Evolutionary conservation across 2,888 invertebrate species (phyloP), one percentile per base, ranked within the genome.

Genomic region (Pherbina coryleti): DNA sequence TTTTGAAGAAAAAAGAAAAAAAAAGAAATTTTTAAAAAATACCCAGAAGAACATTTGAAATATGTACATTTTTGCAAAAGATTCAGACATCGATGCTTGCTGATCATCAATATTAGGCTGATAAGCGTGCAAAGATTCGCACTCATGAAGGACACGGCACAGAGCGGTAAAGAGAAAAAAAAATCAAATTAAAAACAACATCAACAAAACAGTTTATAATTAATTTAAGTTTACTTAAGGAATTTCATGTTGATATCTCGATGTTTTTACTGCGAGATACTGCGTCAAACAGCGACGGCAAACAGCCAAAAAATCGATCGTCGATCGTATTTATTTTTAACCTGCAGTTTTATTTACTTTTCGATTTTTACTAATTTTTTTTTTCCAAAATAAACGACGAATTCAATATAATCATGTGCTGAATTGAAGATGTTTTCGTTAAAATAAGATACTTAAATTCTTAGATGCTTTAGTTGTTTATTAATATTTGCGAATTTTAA

Each of bases 261-360:
- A 34, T 17, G 14, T 60, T 31, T 28, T 62, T 49, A 19, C 66
- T 22, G 14, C 14, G 34, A 53, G 64, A 19, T 53, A 22, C 55
- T 75, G 34, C 75, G 75, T 75, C 49, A 78, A 75, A 51, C 53
- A 49, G 51, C 44, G 64, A 72, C 72, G 75, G 70, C 74, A 72
- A 57, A 66, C 25, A 44, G 71, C 75, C 49, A 76, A 75, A 70
- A 71, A 78, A 34, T 70, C 37, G 34, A 53, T 25, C 71, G 17
- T 25, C 25, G 57, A 60, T 49, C 19, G 53, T 57, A 14, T 37
- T 60, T 22, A 53, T 28, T 34, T 53, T 19, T 60, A 22, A 55
- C 7, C 4, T 8, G 22, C 34, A 44, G 44, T 62, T 62, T 37
- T 74, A 64, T 9, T 57, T 31, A 7, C 34, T 34, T 71, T 70